A percentile compares a stretch with the other conserved stretches of the same genome.
phyloP scores from a whole-genome alignment of 2,113 vertebrate species.

The Oryzias melastigma region DNA sequence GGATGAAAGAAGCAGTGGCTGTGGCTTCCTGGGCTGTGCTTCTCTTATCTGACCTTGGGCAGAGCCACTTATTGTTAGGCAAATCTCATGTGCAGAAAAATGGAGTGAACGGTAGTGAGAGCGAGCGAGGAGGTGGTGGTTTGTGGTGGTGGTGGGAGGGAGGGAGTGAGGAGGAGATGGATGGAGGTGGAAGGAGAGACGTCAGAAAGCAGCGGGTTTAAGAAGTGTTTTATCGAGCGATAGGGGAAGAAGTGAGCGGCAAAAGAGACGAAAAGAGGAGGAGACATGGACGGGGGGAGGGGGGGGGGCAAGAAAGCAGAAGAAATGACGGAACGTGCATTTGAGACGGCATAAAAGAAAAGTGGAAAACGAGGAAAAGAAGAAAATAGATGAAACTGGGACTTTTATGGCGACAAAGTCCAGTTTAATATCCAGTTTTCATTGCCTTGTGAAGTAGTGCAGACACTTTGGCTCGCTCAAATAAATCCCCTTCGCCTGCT shows the following conservation, averaged over 20 bases:
- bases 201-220: constrained; percentile 69
- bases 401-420: constrained; percentile 32
- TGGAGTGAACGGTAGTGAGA: constrained; percentile 69
- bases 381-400: not conserved
- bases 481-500: constrained; percentile 45
- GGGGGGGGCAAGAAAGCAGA: constrained; percentile 10
- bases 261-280: constrained; percentile 45
- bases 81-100: constrained; percentile 82
- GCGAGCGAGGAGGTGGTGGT: constrained; percentile 49
- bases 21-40: constrained; percentile 80
- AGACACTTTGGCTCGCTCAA: constrained; percentile 55
- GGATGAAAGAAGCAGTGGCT: constrained; percentile 80
- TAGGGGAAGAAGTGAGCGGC: constrained; percentile 57
- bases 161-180: constrained; percentile 52
- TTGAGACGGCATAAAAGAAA: constrained; percentile 41
- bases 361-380: constrained; percentile 38
- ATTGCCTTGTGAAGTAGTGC: constrained; percentile 45
- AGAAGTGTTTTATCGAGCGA: constrained; percentile 72
- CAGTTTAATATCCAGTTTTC: constrained; percentile 33
- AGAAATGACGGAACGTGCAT: constrained; percentile 10
- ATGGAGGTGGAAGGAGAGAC: constrained; percentile 63
- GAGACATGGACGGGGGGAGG: constrained; percentile 39
- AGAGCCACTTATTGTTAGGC: constrained; percentile 85
- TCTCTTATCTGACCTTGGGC: constrained; percentile 86
- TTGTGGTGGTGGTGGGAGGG: constrained; percentile 11